Evolutionary conservation across 2,113 vertebrate species (phyloP).

Genomic region (Alaudala cheleensis): DNA sequence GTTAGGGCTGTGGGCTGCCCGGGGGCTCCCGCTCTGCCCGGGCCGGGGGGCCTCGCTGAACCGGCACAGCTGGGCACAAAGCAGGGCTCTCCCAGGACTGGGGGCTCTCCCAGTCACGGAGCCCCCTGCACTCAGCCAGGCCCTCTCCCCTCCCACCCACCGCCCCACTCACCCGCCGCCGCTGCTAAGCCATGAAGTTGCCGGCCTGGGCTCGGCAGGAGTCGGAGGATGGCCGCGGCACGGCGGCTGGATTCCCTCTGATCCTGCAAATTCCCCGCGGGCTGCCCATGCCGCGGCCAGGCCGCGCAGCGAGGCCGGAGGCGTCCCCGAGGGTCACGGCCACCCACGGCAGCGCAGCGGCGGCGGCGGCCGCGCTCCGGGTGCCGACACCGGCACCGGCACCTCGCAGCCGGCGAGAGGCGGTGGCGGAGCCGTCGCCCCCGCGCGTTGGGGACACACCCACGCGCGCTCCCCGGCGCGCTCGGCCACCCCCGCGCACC

Average conservation of each 20-base stretch:
- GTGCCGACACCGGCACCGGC: not conserved
- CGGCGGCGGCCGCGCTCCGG: not conserved
- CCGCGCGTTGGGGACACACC: slow-evolving; percentile 10
- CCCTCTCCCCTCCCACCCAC: not conserved
- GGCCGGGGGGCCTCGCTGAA: not conserved
- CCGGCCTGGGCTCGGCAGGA: not conserved
- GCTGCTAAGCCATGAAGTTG: not conserved
- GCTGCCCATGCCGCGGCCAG: not conserved
- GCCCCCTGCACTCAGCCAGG: not conserved
- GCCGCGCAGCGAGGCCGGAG: not conserved
- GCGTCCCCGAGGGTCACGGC: not conserved
- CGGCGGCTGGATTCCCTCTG: not conserved
- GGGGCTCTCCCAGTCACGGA: not conserved
- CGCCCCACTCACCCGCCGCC: not conserved
- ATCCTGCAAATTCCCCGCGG: not conserved
- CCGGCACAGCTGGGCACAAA: not conserved
- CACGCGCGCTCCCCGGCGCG: not conserved
- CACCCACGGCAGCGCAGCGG: not conserved
- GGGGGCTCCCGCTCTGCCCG: not conserved
- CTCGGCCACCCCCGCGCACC: not conserved
- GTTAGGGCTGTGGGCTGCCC: not conserved
- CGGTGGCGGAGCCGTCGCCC: not conserved
- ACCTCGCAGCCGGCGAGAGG: not conserved
- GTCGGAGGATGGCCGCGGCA: not conserved
- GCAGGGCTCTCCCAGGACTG: not conserved